Conservation (phyloP, 53 echinoderm and acorn worm species). For the Patiria pectinifera region DNA sequence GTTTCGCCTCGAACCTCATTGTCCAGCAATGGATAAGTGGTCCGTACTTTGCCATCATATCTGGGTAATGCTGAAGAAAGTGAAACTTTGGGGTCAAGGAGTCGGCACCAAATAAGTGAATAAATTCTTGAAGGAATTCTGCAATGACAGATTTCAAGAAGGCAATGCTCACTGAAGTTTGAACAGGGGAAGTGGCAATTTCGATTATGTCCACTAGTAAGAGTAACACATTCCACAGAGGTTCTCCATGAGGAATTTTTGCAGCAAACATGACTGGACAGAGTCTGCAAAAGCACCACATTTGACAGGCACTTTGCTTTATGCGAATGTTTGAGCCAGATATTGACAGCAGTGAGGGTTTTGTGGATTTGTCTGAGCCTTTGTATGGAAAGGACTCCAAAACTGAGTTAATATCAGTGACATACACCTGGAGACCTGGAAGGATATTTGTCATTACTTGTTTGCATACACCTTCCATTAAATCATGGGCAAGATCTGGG, state of each 20-base stretch:
- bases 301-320: constrained; percentile 63
- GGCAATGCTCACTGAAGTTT: constrained; percentile 24
- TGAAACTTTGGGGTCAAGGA: constrained; percentile 57
- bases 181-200: constrained; percentile 33
- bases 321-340: neutral
- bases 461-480: neutral
- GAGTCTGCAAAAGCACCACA: constrained; percentile 33
- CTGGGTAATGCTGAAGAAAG: constrained; percentile 52
- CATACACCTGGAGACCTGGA: constrained; percentile 7
- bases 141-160: constrained; percentile 42
- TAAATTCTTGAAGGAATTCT: constrained; percentile 47
- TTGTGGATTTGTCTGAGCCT: constrained; percentile 46
- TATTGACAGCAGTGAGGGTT: constrained; percentile 27
- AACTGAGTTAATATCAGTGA: constrained; percentile 23
- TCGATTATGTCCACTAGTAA: constrained; percentile 38
- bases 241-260: constrained; percentile 32
- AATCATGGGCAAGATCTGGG: constrained; percentile 18
- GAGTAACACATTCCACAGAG: constrained; percentile 39
- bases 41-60: constrained; percentile 59
- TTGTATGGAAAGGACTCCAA: constrained; percentile 42
- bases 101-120: constrained; percentile 44
- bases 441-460: constrained; percentile 11
- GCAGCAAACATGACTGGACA: neutral
- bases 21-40: constrained; percentile 57
- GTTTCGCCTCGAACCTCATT: constrained; percentile 54